A percentile compares a stretch with the other conserved stretches of the same genome.
These are phyloP conservation scores for Euzophera pinguis DNA, from an alignment of 2,888 invertebrate species.

Conservation along the genomic window DNA sequence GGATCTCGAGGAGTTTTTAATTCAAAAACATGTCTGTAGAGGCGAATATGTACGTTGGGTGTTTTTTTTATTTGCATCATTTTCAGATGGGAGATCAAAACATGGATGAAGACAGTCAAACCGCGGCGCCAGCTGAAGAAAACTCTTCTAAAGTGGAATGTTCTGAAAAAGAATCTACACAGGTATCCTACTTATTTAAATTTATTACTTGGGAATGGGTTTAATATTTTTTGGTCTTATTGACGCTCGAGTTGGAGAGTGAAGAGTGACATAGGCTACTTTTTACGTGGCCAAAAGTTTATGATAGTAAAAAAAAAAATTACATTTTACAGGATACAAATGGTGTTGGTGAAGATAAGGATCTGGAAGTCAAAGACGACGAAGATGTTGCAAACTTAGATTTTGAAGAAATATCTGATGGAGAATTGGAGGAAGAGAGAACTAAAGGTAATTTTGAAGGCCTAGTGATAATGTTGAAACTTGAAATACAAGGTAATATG, in stretches of 20 bases:
- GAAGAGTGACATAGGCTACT: no score
- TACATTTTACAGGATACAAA: slow-evolving; percentile 54
- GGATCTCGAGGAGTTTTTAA: no score
- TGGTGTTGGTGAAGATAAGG: slow-evolving; percentile 63
- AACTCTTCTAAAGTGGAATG: slow-evolving; percentile 47
- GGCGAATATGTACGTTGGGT: no score
- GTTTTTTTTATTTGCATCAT: no score
- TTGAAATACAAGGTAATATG: no score
- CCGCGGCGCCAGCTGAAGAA: slow-evolving; percentile 50
- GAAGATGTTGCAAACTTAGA: slow-evolving; percentile 87
- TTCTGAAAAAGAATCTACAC: slow-evolving; percentile 65
- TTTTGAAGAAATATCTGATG: slow-evolving; percentile 94
- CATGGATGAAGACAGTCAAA: slow-evolving; percentile 63
- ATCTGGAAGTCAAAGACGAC: slow-evolving; percentile 81
- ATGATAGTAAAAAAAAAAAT: not conserved
- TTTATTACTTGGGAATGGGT: not conserved
- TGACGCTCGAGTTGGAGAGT: no score
- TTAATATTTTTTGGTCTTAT: no score
- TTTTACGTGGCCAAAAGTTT: no score
- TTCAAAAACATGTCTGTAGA: no score
- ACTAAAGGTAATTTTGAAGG: slow-evolving; percentile 64
- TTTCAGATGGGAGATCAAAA: slow-evolving; percentile 65
- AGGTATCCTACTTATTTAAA: slow-evolving; percentile 34
- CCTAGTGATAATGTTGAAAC: no score
- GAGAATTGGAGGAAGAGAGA: slow-evolving; percentile 91